Percentiles rank a stretch among this genome's conserved stretches.
Evolutionary conservation across 2,113 vertebrate genomes (phyloP).

Genomic region (Leucopsar rothschildi): DNA sequence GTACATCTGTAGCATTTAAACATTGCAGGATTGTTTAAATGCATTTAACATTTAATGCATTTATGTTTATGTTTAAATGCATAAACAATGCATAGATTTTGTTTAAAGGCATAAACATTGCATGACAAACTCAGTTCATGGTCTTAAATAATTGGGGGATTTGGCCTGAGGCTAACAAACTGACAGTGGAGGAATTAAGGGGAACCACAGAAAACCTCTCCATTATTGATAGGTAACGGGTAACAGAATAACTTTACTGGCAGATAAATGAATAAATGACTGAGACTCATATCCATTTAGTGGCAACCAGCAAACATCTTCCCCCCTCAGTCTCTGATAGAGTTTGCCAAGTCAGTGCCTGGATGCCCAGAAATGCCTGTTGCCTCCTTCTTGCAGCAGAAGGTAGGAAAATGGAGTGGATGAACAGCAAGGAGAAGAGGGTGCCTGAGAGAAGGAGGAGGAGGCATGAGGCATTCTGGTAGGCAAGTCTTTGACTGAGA

Average conservation of each 20-base stretch:
- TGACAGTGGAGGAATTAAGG: background rate
- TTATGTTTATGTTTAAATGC: background rate
- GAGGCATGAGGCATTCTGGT: background rate
- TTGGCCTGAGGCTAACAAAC: background rate
- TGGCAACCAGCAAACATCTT: background rate
- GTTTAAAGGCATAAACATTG: conserved; percentile 1
- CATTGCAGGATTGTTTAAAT: background rate
- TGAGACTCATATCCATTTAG: background rate
- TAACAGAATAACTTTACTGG: background rate
- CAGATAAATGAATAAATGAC: background rate
- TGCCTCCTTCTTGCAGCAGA: background rate
- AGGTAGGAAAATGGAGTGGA: background rate
- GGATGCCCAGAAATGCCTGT: background rate
- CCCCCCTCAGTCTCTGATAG: background rate
- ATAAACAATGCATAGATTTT: background rate
- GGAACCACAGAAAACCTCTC: background rate
- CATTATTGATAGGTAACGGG: background rate
- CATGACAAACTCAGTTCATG: background rate
- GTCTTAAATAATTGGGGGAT: background rate
- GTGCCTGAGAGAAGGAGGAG: background rate
- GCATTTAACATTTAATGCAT: conserved; percentile 1
- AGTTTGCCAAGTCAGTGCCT: background rate
- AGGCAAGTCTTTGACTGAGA: background rate
- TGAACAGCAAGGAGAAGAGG: background rate
- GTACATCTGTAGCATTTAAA: background rate